Base-by-base conservation (phyloP, 2,888 invertebrate species). In the Dendrolimus houi region DNA sequence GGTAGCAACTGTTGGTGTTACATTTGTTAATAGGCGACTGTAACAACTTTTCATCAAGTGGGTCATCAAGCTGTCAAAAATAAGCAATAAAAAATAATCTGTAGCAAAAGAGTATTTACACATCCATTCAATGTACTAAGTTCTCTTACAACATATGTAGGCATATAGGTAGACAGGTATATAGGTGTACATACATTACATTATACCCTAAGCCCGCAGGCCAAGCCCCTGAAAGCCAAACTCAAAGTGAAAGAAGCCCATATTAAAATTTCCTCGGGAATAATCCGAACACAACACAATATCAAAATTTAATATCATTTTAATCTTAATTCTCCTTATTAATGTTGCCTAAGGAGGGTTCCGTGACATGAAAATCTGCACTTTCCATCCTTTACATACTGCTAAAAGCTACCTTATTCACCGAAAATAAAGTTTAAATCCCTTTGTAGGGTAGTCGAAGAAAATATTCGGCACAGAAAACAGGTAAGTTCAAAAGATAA, bases 231-330 rank as follows among this genome's bases (percentile, higher is more conserved):
- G 29, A 61, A 57, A 41, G 56, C 57, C 58, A 59, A 60, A 56
- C 61, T 47, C 47, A 83, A 81, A 75, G 70, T 70, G 72, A 77
- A 77, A 79, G 79, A 76, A 77, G 79, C 72, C 71, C 70, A 86
- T 85, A 84, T 83, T 85, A 85, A 85, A 83, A 83, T 81, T 47
- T 87, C 85, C 87, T 87, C 83, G 76, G 75, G 74, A 84, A 79
- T 90, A 90, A 89, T 85, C 88, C 88, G 84, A 81, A 86, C 78
- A 81, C 87, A 88, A 86, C 87, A 89, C 87, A 89, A 90, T 88
- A 87, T 89, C 84, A 89, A 88, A 89, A 88, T 89, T 89, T 90
- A 89, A 90, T 90, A 90, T 89, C 83, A 87, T 88, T 88, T 87
- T 90, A 89, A 89, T 89, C 89, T 89, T 88, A 88, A 88, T 88